Evolutionary conservation across 2,113 vertebrate species (phyloP), one percentile per base, ranked within the genome.

Genomic region (Platycercus adscitus): DNA sequence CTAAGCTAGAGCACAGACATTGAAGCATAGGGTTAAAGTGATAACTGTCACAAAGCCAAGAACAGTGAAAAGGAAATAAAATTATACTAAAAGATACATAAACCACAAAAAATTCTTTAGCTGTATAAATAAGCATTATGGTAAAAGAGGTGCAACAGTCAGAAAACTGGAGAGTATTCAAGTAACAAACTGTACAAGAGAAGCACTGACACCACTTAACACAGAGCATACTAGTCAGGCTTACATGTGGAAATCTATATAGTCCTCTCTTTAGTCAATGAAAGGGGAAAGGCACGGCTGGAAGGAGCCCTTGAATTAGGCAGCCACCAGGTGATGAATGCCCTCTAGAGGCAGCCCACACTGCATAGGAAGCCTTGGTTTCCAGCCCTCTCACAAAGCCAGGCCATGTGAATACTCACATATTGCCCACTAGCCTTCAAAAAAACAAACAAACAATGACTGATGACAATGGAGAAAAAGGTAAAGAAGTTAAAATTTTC

Each of bases 341-440:
- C 80, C 94, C 86, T 93, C 94, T 92, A 96, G 88, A 95, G 89
- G 95, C 72, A 68, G 47, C 35, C 55, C 46, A 58, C 26, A 46
- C 0, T 24, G 60, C n/a, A 83, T 10, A 43, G 39, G 37, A 1
- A 88, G 68, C 46, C 55, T 58, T 39, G 52, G 46, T 7, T 86
- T 35, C 69, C 60, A 91, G 35, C 4, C 25, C 49, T 17, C 33
- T 44, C 44, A 29, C 47, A 37, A 49, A 63, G 37, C 25, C 43
- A 81, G 43, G 50, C 44, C 37, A 52, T 9, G 1, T 7, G 75
- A 84, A 71, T n/a, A 17, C 13, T 55, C 61, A 68, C 10, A 26
- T 28, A 56, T 0, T 41, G 23, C 17, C 37, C 35, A 39, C 17
- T 11, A 64, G 35, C 13, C 33, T 43, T 37, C 28, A 49, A 73